A percentile compares a stretch with the other conserved stretches of the same genome.
phyloP scores from a whole-genome alignment of 2,888 invertebrate genomes.

The Ptycholaimellus sp. region DNA sequence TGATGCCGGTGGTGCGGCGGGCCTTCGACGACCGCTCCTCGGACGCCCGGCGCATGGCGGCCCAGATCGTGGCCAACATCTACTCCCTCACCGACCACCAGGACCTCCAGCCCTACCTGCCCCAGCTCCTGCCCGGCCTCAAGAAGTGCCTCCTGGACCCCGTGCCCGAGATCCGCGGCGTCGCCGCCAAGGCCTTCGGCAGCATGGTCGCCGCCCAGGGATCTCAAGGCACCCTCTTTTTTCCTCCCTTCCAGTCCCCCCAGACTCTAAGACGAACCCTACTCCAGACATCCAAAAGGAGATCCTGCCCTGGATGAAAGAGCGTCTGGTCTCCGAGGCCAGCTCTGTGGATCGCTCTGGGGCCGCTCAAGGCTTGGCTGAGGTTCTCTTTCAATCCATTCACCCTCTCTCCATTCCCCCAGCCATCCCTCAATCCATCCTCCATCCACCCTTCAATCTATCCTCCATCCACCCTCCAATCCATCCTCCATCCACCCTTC shows the following conservation, averaged over 20 bases:
- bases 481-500: too few relatives aligned
- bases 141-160: conserved; percentile 87
- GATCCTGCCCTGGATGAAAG: conserved; percentile 90
- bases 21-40: conserved; percentile 92
- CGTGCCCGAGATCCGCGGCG: conserved; percentile 84
- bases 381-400: conserved; percentile 9
- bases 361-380: conserved; percentile 51
- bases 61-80: conserved; percentile 98
- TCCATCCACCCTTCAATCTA: too few relatives aligned
- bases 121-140: conserved; percentile 79
- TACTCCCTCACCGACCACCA: conserved; percentile 84
- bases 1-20: conserved; percentile 95
- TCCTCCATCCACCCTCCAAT: too few relatives aligned
- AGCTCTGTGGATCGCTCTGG: conserved; percentile 82
- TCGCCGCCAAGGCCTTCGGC: conserved; percentile 79
- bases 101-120: conserved; percentile 80
- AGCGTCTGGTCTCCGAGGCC: conserved; percentile 73
- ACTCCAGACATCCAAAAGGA: conserved; percentile 10
- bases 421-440: too few relatives aligned
- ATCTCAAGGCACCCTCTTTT: not conserved
- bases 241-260: not conserved
- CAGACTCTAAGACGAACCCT: too few relatives aligned
- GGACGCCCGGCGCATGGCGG: conserved; percentile 94
- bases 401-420: conserved; percentile 10
- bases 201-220: conserved; percentile 7